phyloP scores from a whole-genome alignment of 2,888 invertebrate species.

The Xanthia icteritia region DNA sequence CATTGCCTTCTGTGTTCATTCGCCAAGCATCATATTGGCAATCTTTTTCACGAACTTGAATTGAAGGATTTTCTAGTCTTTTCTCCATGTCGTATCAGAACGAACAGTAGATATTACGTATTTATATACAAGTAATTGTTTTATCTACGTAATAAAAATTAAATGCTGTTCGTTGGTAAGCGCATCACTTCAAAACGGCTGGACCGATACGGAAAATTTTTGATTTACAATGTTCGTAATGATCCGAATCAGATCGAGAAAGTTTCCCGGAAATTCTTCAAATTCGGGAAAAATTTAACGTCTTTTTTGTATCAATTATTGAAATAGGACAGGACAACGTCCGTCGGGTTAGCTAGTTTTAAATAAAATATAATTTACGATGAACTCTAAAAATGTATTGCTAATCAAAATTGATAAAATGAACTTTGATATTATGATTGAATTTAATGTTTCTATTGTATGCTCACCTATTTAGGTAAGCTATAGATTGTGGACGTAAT shows the following conservation, averaged over 20 bases:
- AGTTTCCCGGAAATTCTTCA: neutral
- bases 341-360: neutral
- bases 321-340: neutral
- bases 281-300: neutral
- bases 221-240: neutral
- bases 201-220: neutral
- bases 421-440: slow-evolving; percentile 41
- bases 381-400: slow-evolving; percentile 4
- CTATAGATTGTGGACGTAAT: slow-evolving; percentile 15
- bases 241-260: neutral
- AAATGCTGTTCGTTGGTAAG: neutral
- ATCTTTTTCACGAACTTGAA: neutral
- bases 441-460: slow-evolving; percentile 52
- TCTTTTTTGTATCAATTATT: neutral
- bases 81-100: no score
- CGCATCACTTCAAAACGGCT: neutral
- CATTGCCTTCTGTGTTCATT: no score
- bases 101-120: neutral
- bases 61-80: neutral
- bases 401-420: slow-evolving; percentile 20
- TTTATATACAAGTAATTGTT: neutral
- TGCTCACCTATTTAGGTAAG: slow-evolving; percentile 26
- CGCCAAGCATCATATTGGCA: neutral
- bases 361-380: slow-evolving; percentile 3
- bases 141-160: neutral